Base-by-base conservation (phyloP, 2,888 invertebrate genomes). In the Heliconius erato region DNA sequence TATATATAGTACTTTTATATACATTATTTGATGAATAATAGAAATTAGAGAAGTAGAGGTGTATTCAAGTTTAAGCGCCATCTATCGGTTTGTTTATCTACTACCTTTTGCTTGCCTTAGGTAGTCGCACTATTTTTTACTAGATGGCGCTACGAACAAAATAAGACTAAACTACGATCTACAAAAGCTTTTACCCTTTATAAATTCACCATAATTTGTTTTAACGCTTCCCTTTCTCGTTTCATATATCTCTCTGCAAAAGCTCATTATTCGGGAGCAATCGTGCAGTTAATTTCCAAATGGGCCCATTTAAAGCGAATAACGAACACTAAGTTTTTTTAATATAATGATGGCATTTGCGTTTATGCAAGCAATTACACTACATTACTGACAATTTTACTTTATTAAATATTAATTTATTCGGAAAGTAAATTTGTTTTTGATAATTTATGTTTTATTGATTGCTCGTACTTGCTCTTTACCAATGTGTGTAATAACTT, bases 261-360 rank as follows among this genome's bases (percentile, higher is more conserved):
- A 87, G 88, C 90, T 87, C 90, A 92, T 94, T 95, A 93, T 94
- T 91, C 90, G 90, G 89, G 91, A 92, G 93, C 92, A 94, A 94
- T 94, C 91, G 94, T 91, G 94, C 93, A 94, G 93, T 93, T 94
- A 94, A 94, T 94, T 94, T 93, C 90, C 89, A 92, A 94, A 95
- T 94, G 92, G 92, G 91, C 87, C 90, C 93, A 94, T 94, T 95
- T 94, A 94, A 92, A 89, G 90, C 91, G 92, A 92, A 94, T 92
- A 94, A 93, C 91, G 91, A 91, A 91, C 89, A 89, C 89, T 88
- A 85, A 87, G 89, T 90, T 91, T 91, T 91, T 91, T 90, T 92
- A 90, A 19, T 54, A 54, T 54, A 54, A 91, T 90, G 87, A 89
- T 86, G 86, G 86, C 89, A 88, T 88, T 89, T 89, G 82, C 87